Percentiles rank a stretch among this genome's conserved stretches.
phyloP scores from a whole-genome alignment of 2,888 invertebrate species.

The Glyphotaelius pellucidus region DNA sequence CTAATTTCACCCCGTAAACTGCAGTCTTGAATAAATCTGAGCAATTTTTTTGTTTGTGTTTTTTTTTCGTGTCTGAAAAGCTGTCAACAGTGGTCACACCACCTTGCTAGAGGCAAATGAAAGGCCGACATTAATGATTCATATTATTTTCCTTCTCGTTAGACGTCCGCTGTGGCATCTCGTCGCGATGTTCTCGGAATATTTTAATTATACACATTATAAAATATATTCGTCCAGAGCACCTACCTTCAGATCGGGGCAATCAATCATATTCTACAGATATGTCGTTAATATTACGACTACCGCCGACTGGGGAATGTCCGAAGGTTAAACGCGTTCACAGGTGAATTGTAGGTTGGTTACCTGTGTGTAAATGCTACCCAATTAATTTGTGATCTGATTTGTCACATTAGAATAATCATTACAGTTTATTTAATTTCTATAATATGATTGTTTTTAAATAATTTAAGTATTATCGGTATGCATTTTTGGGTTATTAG shows the following conservation, averaged over 20 bases:
- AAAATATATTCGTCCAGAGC: conserved; percentile 31
- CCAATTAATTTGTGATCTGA: neutral
- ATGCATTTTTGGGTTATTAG: no score
- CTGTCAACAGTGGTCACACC: conserved; percentile 17
- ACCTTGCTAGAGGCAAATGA: conserved; percentile 23
- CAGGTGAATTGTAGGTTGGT: neutral
- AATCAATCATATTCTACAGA: conserved; percentile 55
- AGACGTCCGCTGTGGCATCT: conserved; percentile 23
- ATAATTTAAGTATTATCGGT: neutral
- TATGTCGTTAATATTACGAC: conserved; percentile 21
- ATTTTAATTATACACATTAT: conserved; percentile 54
- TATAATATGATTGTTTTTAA: neutral
- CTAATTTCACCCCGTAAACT: neutral
- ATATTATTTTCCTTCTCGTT: conserved; percentile 49
- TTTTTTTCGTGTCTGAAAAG: neutral
- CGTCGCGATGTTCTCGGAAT: conserved; percentile 44
- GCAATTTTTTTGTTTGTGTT: neutral
- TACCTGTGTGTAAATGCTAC: neutral
- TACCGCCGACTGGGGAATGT: conserved; percentile 30
- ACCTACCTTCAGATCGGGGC: conserved; percentile 37
- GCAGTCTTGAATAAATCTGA: neutral
- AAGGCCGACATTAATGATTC: conserved; percentile 51
- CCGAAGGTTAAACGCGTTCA: neutral
- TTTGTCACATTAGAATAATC: conserved; percentile 37
- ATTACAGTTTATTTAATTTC: neutral